Conservation (phyloP, 2,113 vertebrate genomes). For the Diphyllodes magnificus region DNA sequence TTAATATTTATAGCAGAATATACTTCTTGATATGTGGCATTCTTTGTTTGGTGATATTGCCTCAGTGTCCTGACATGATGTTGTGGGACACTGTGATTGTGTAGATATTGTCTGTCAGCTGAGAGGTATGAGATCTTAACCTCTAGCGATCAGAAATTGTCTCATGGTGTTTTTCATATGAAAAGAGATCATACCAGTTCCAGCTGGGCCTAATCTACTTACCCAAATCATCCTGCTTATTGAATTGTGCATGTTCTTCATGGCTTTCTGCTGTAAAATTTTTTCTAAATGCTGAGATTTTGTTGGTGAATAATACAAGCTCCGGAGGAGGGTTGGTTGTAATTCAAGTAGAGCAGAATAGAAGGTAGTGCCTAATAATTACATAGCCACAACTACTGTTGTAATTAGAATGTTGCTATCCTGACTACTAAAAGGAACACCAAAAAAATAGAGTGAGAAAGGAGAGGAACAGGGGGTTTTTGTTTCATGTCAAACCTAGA, state of each 20-base stretch:
- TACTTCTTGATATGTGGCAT: not conserved
- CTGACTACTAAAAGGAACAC: not conserved
- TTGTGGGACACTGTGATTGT: not conserved
- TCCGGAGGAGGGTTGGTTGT: not conserved
- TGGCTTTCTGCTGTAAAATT: not conserved
- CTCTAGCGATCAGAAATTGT: not conserved
- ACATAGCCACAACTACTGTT: not conserved
- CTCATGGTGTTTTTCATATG: not conserved
- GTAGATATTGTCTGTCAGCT: not conserved
- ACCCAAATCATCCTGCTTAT: not conserved
- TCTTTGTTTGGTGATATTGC: not conserved
- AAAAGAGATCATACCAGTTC: not conserved
- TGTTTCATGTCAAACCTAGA: not conserved
- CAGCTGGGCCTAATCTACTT: not conserved
- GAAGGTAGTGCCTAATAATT: not conserved
- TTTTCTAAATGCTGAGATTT: not conserved
- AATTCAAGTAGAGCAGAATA: not conserved
- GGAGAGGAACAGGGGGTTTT: fast-evolving
- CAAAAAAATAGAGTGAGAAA: not conserved
- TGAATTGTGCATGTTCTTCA: not conserved
- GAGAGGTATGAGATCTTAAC: not conserved
- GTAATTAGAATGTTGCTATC: not conserved
- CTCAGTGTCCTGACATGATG: not conserved
- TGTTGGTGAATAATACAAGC: not conserved
- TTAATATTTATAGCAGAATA: not conserved